Evolutionary conservation across 2,888 invertebrate species (phyloP), one percentile per base, ranked within the genome.

Genomic region (Agapetus fuscipes): DNA sequence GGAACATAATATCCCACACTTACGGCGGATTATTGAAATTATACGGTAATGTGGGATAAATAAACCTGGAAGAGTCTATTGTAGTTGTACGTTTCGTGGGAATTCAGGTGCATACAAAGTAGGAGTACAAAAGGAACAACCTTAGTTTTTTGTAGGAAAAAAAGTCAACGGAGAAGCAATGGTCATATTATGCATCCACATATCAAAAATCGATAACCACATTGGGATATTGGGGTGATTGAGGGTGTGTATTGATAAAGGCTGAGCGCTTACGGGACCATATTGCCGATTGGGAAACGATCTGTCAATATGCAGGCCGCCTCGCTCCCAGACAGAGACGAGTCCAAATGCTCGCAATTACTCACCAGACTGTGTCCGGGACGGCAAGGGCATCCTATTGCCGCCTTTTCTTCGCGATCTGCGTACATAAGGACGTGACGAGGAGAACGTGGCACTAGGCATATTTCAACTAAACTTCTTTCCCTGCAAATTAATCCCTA

Each of bases 381-480:
- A 83, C 60, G 83, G 83, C 64, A 83, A 70, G 55, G 83, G 83
- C 64, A 83, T 85, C 62, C 89, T 79, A 71, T 87, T 87, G 57
- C 83, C 84, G 64, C 84, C 86, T 83, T 89, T 88, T 74, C 89
- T 83, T 64, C 88, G 79, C 65, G 89, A 89, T 72, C 89, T 81
- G 68, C 89, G 80, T 60, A 86, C 83, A 74, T 86, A 88, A 71
- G 86, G 85, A 76, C 88, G 82, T 69, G 87, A 85, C 70, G 88
- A 86, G 64, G 87, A 86, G 72, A 89, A 88, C 66, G 89, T 89
- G 74, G 89, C 89, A 78, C 89, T 89, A 77, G 89, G 90, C 90
- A 90, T 87, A 72, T 79, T 84, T 69, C 67, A 66, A 68, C 60
- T 58, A 52, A 62, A 63, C 65, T 68, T 66, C 68, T 62, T 63